These are phyloP conservation scores for Goniozus legneri DNA, from an alignment of 1,140 invertebrate species.

Conservation along the genomic window DNA sequence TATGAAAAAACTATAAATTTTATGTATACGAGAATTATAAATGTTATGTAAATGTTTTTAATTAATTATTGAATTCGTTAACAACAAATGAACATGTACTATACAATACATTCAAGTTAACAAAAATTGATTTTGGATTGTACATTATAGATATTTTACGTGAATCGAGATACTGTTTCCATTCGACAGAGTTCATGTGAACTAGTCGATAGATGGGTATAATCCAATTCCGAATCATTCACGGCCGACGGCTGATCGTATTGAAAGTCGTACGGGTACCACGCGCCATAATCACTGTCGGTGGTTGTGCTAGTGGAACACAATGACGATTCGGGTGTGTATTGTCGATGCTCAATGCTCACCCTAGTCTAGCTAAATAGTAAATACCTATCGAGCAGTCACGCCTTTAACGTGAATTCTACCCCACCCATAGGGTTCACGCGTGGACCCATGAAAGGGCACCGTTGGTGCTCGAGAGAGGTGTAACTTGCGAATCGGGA, in stretches of 20 bases:
- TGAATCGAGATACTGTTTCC: too few species aligned
- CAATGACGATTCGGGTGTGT: slow-evolving; percentile 33
- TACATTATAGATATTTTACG: too few species aligned
- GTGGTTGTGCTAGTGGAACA: slow-evolving; percentile 23
- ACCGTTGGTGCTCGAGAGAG: not conserved
- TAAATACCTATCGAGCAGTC: slow-evolving; percentile 27
- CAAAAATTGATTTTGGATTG: too few species aligned
- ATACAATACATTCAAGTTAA: too few species aligned
- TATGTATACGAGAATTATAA: too few species aligned
- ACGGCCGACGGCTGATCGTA: slow-evolving; percentile 24
- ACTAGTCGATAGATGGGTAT: too few species aligned
- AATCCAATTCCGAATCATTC: slow-evolving; percentile 44
- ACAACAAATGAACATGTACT: too few species aligned
- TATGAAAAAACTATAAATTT: too few species aligned
- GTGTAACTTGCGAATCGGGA: too few species aligned
- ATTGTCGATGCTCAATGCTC: slow-evolving; percentile 32
- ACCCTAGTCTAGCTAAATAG: slow-evolving; percentile 19
- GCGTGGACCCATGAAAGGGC: slow-evolving; percentile 9
- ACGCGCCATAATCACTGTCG: slow-evolving; percentile 27
- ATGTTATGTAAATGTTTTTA: too few species aligned
- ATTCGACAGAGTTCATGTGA: too few species aligned
- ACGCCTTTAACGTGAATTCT: slow-evolving; percentile 14
- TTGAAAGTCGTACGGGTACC: slow-evolving; percentile 23
- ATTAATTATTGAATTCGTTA: too few species aligned
- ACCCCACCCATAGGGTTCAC: not conserved